phyloP scores from a whole-genome alignment of 1,140 invertebrate genomes.

The Neodiprion pinetum region DNA sequence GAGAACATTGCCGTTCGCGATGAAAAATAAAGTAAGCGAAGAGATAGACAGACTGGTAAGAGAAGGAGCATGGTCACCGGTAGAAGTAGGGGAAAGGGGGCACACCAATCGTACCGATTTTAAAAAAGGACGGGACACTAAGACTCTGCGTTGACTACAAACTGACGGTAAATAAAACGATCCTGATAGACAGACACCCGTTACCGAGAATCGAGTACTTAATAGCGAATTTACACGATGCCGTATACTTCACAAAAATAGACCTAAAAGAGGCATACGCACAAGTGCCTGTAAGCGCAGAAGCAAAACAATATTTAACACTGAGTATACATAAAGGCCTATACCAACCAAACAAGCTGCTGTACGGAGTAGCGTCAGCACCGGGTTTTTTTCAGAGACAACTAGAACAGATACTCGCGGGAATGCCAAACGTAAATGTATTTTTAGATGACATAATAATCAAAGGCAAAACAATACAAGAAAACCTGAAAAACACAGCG shows the following conservation, averaged over 20 bases:
- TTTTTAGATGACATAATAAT: conserved; percentile 49
- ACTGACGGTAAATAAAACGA: conserved; percentile 39
- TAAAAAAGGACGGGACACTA: conserved; percentile 44
- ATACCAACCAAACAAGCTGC: conserved; percentile 55
- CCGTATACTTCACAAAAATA: too few relatives aligned
- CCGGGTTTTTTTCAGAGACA: conserved; percentile 53
- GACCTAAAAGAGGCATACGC: conserved; percentile 26
- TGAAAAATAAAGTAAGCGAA: conserved; percentile 48
- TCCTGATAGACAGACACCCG: conserved; percentile 50
- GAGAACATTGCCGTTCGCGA: conserved; percentile 48
- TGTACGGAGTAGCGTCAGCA: conserved; percentile 55
- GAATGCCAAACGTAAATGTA: conserved; percentile 37
- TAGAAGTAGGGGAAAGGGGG: conserved; percentile 49
- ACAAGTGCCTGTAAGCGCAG: conserved; percentile 30
- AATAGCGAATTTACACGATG: conserved; percentile 44
- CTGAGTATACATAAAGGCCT: conserved; percentile 52
- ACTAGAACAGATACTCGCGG: conserved; percentile 40
- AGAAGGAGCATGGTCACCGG: conserved; percentile 21
- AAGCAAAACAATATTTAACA: conserved; percentile 36
- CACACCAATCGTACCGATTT: conserved; percentile 51
- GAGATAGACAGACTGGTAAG: conserved; percentile 52
- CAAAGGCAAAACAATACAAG: conserved; percentile 29
- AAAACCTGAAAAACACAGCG: conserved; percentile 30
- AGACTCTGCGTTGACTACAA: conserved; percentile 53
- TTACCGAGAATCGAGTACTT: conserved; percentile 58